Conservation (phyloP, 1,140 invertebrate species). For the Aphelinus atriplicis region DNA sequence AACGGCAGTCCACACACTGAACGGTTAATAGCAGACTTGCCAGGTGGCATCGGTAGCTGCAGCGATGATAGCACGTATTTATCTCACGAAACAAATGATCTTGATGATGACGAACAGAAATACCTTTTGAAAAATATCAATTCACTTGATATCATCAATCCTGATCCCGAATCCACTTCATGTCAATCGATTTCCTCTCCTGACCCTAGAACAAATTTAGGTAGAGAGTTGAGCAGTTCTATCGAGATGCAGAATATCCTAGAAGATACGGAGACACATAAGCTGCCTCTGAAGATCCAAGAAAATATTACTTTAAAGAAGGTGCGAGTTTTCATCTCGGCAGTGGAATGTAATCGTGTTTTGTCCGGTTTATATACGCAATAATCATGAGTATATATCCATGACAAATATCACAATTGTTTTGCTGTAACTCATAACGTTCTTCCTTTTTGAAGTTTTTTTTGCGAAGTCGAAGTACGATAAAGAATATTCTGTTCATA, state of each 20-base stretch:
- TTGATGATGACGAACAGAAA: slow-evolving; percentile 43
- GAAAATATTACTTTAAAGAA: slow-evolving; percentile 52
- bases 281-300: slow-evolving; percentile 46
- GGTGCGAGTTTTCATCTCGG: slow-evolving; percentile 54
- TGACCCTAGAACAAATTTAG: slow-evolving; percentile 56
- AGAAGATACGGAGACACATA: slow-evolving; percentile 53
- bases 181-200: slow-evolving; percentile 42
- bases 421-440: slow-evolving; percentile 4
- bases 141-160: slow-evolving; percentile 32
- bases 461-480: slow-evolving; percentile 8
- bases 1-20: slow-evolving; percentile 63
- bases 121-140: slow-evolving; percentile 26
- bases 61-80: slow-evolving; percentile 85
- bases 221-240: slow-evolving; percentile 53
- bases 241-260: slow-evolving; percentile 48
- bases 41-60: slow-evolving; percentile 83
- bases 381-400: background rate
- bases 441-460: background rate
- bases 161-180: slow-evolving; percentile 43
- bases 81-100: slow-evolving; percentile 56
- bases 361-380: slow-evolving; percentile 14
- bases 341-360: background rate
- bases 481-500: slow-evolving; percentile 14
- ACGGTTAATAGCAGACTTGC: slow-evolving; percentile 77
- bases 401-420: background rate